Evolutionary conservation across 2,113 vertebrate genomes (phyloP).

Genomic region (Phylloscopus whistleri): DNA sequence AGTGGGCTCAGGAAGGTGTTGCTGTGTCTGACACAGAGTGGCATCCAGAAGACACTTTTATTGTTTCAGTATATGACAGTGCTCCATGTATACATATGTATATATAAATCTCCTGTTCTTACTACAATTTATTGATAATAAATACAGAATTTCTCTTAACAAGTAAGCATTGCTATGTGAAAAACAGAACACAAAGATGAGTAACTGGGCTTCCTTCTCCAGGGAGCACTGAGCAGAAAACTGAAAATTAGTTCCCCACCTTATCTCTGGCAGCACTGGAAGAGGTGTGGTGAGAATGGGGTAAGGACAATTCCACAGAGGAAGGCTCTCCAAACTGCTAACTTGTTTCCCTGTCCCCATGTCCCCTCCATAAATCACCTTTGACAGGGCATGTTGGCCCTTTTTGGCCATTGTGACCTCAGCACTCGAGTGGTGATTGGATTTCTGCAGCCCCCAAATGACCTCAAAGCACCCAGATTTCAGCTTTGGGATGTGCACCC

Average conservation of each 20-base stretch:
- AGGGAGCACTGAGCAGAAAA: not conserved
- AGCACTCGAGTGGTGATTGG: rapidly evolving
- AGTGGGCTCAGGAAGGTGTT: not conserved
- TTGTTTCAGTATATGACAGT: not conserved
- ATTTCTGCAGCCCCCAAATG: not conserved
- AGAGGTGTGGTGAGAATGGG: not conserved
- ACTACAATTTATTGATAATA: not conserved
- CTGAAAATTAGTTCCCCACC: not conserved
- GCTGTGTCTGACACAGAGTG: not conserved
- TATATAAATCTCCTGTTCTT: not conserved
- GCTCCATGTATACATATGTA: not conserved
- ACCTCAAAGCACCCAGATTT: not conserved
- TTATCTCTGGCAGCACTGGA: not conserved
- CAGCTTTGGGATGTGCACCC: not conserved
- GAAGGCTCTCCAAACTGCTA: not conserved
- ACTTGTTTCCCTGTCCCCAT: not conserved
- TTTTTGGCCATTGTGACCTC: not conserved
- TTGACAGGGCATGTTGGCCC: not conserved
- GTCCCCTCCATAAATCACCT: not conserved
- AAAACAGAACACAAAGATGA: not conserved
- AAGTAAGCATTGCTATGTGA: not conserved
- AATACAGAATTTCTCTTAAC: not conserved
- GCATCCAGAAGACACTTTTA: not conserved
- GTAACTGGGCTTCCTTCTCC: not conserved
- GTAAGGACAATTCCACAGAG: not conserved